Evolutionary conservation across 2,797 vertebrate genomes (phyloP), one percentile per base, ranked within the genome.

Genomic region (Acipenser ruthenus): DNA sequence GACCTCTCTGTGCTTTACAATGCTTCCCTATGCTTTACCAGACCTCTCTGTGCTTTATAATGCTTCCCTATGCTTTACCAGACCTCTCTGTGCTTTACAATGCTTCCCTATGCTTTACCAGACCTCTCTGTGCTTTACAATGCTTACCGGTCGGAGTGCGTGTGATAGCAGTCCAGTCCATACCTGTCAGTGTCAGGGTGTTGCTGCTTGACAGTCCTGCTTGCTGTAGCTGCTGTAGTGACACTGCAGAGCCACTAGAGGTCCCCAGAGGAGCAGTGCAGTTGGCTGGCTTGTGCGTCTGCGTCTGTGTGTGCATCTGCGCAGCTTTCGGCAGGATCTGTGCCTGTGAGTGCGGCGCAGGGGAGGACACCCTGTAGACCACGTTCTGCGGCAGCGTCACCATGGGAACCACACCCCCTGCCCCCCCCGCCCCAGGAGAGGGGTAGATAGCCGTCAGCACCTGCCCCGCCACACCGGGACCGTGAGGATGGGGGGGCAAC

Each of bases 391-490:
- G 77, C 8, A 92, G 79, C 0, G 91, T 76, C 13, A 91, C 85
- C 75, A 90, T 82, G 56, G 93, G 87, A 84, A 87, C 85, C 68
- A 87, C 77, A 69, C 89, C 84, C 11, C 91, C 84, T 69, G 92
- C 89, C 73, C 86, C 75, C 51, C 87, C 86, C 61, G 90, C 80
- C 50, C 55, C 63, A 10, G 87, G 86, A 62, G 90, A 80, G 52
- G 93, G 90, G 83, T 95, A 95, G 77, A 95, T 89, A 8, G 94
- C 90, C 0, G 93, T 89, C 75, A 94, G 86, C 69, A 93, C 85
- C n/a, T 91, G 92, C 65, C 84, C 85, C 56, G 85, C 82, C 1
- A 78, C 71, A 63, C 75, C 79, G 1, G 84, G 23, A 37, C 23
- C 23, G 23, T 37, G 23, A 68, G 83, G 83, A 68, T 82, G 68